Base-by-base conservation (phyloP, 2,797 vertebrate genomes). In the Oophaga sylvatica region DNA sequence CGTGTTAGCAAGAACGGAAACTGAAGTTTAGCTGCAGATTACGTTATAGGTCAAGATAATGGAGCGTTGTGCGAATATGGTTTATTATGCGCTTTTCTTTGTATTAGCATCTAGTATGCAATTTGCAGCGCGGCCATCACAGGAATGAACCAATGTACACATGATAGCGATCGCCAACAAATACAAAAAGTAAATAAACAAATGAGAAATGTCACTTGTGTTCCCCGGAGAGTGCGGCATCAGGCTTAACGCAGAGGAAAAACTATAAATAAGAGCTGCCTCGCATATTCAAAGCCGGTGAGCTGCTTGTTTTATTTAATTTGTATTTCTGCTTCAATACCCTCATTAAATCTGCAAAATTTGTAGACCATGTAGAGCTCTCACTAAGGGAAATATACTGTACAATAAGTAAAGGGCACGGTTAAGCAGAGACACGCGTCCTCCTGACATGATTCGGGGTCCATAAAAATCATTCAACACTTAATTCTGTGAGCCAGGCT, bases 301-400 rank as follows among this genome's bases (percentile, higher is more conserved):
- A 35, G 48, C 63, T 65, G 83, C 76, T 85, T 79, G 62, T 79
- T 85, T 85, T 85, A 79, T 85, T 85, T 85, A 78, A 85, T 84
- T 84, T 84, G 71, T 53, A 77, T 84, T 84, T 76, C 59, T 77
- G 83, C 83, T 84, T 84, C 83, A 84, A 84, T 63, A 22, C 71
- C 35, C 71, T 84, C 71, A 84, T 84, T 84, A 84, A 84, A 84
- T 77, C 71, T 53, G 70, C 35, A 45, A 77, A 77, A 75, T 84
- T 84, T 84, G 71, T 84, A 77, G 71, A 45, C 56, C 82, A 84
- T 75, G 82, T 84, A 73, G 71, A 84, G 75, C 35, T 84, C 53
- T 84, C 59, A 77, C 71, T 77, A 62, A 77, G 59, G 71, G 71
- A 84, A 84, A 63, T 45, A 77, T 65, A 84, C 59, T 48, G 83